These are phyloP conservation scores for Pseudocheirus occidentalis DNA, from an alignment of 2,797 vertebrate genomes.

Conservation along the genomic window DNA sequence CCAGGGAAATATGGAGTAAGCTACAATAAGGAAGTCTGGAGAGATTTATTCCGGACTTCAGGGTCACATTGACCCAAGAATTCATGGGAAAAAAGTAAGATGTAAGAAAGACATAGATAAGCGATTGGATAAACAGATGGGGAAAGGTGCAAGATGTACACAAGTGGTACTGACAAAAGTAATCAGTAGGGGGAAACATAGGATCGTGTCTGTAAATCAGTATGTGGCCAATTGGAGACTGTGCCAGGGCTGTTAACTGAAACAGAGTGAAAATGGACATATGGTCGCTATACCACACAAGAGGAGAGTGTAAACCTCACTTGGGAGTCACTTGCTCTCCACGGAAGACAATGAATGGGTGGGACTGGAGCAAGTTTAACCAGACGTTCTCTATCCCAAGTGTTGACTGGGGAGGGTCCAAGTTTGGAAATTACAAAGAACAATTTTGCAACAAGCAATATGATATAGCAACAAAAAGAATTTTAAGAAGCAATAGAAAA, in stretches of 20 bases:
- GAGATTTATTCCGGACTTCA: neutral
- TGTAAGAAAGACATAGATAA: neutral
- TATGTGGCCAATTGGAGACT: neutral
- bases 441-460: neutral
- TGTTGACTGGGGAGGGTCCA: neutral
- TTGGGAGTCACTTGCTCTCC: neutral
- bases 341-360: neutral
- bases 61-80: neutral
- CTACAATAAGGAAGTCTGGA: neutral
- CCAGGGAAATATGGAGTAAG: neutral
- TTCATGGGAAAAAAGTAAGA: neutral
- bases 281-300: neutral
- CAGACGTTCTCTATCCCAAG: neutral
- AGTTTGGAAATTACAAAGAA: neutral
- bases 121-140: neutral
- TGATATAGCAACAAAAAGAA: neutral
- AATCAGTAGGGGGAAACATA: neutral
- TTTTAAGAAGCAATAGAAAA: neutral
- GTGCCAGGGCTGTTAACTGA: neutral
- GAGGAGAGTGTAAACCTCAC: neutral
- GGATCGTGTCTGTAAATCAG: neutral
- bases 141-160: neutral
- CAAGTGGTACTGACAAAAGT: neutral
- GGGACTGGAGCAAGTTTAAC: neutral
- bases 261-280: neutral